Evolutionary conservation across 2,888 invertebrate species (phyloP), one percentile per base, ranked within the genome.

Genomic region (Ypsolopha sequella): DNA sequence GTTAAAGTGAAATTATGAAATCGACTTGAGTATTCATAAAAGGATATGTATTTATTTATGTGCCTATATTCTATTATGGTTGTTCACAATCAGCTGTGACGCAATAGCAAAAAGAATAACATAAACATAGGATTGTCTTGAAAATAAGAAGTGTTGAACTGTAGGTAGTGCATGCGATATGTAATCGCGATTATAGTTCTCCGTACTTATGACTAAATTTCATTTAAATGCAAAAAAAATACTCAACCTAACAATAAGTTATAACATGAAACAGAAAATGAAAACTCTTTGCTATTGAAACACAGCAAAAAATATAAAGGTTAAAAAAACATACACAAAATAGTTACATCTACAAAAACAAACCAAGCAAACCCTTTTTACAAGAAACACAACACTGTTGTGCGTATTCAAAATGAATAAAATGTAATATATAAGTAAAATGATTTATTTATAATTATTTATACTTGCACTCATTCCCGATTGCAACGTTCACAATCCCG

Each of bases 401-500:
- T 84, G 85, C 85, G 84, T 73, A 65, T 34, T n/a, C 9, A 47
- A 47, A 36, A 36, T 11, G 48, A 33, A 39, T 33, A 41, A 39
- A 7, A 49, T 41, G 41, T n/a, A 14, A 41, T 39, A 41, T 34
- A 49, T 8, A 24, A 1, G 33, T 24, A 7, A n/a, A 41, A 41
- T 11, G 11, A 49, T 34, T 9, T 49, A 46, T 38, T 36, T 41
- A 73, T 72, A 73, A 70, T 45, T 41, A 43, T 9, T 68, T 71
- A 77, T 73, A 71, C 61, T 71, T 75, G 80, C 82, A 84, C 73
- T 79, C 77, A 85, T 85, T 86, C 73, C 86, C 86, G 86, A 81
- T 73, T 80, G 81, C 69, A 73, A 75, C 76, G 72, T 72, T 85
- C 85, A 85, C 85, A 85, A 86, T 85, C 82, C 76, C 84, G 85